Conservation (phyloP, 2,113 vertebrate species). For the Lanius collurio region DNA sequence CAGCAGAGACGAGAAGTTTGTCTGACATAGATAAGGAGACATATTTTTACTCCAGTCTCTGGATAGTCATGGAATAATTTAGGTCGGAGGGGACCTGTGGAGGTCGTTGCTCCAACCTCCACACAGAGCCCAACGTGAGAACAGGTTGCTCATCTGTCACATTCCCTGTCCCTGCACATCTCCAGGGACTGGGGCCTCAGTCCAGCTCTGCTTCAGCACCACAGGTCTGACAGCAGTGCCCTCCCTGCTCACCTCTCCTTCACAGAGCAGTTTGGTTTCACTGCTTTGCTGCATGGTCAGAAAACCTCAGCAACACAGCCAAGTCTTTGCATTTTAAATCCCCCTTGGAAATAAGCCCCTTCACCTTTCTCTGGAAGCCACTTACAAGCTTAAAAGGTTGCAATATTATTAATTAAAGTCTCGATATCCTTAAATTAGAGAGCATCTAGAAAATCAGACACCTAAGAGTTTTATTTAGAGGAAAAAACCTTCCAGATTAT, state of each 20-base stretch:
- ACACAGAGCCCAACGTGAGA: background rate
- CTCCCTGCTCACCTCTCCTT: background rate
- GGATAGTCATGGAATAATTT: background rate
- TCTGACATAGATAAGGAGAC: conserved; percentile 23
- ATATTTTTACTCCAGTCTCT: conserved; percentile 29
- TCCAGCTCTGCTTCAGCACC: background rate
- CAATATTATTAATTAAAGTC: conserved; percentile 12
- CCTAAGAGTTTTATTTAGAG: background rate
- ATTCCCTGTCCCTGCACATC: background rate
- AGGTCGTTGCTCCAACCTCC: background rate
- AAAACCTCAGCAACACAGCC: background rate
- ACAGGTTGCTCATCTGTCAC: background rate
- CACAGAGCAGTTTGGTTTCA: background rate
- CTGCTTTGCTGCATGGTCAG: background rate
- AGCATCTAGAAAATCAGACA: background rate
- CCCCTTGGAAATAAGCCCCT: conserved; percentile 10
- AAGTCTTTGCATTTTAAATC: background rate
- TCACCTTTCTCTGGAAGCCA: conserved; percentile 36
- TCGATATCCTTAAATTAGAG: conserved; percentile 18
- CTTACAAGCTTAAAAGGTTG: conserved; percentile 43
- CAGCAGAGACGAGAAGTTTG: background rate
- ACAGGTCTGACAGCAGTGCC: background rate
- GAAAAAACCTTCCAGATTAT: background rate
- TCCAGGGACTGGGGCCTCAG: background rate
- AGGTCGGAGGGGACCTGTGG: background rate